Base-by-base conservation (phyloP, 2,888 invertebrate genomes). In the Rhagonycha lutea region DNA sequence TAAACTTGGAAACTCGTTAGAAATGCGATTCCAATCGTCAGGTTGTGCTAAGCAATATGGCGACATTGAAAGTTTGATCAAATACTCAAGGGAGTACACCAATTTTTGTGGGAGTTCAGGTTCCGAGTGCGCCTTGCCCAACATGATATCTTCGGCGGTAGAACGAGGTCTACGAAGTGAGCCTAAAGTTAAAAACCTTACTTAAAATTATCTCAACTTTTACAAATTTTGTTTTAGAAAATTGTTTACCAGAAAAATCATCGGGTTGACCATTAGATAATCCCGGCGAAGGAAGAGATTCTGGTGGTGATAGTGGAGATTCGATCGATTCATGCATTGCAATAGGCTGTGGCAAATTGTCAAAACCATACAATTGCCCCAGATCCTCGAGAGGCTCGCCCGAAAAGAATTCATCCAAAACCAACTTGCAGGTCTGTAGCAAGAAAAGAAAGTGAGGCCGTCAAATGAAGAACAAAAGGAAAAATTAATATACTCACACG, bases 391-490 rank as follows among this genome's bases (percentile, higher is more conserved):
- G 85, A 12, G 87, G 87, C 78, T 88, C 87, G 10, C 88, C 88
- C 14, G 87, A 87, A 78, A 96, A 96, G 88, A 95, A 95, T 88
- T 96, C 96, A 86, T 96, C 96, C 83, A 97, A 89, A 81, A 96
- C 94, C 83, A 96, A 89, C 89, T 96, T 96, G 75, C 96, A 96
- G 84, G 94, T 94, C 96, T 96, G 86, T 10, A 86, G 5, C 1
- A 86, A 75, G 79, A 78, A 74, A 69, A 73, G 79, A 65, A 75
- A 78, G 70, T 77, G 29, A 29, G 14, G 73, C 12, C 69, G 69
- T 75, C 24, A 11, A 28, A 61, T 28, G 5, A n/a, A 24, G 29
- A 60, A 74, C n/a, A 68, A 24, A 62, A 23, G 32, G 14, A 72
- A n/a, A 68, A 18, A 60, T 28, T 23, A 28, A 14, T 7, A n/a